phyloP scores from a whole-genome alignment of 1,140 invertebrate genomes.

The Physella acuta region DNA sequence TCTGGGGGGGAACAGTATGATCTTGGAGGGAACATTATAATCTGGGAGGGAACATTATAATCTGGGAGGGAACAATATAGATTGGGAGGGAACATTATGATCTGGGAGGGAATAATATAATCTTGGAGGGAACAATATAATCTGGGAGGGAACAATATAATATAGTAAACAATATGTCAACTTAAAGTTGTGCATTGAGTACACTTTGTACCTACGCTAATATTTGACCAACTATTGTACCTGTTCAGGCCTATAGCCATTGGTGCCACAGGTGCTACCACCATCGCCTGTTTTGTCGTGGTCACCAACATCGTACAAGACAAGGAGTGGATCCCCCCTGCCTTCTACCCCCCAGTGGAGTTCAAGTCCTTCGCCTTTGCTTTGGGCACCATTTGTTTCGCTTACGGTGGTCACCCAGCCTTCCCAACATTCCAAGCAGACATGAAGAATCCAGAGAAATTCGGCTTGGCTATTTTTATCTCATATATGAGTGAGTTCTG shows the following conservation, averaged over 20 bases:
- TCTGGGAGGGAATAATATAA: no score
- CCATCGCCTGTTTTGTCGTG: constrained; percentile 47
- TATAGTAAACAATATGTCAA: not conserved
- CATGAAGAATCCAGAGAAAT: constrained; percentile 59
- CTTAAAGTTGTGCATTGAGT: no score
- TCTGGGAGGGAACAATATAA: no score
- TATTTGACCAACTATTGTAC: not conserved
- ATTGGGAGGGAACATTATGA: no score
- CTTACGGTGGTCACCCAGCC: constrained; percentile 59
- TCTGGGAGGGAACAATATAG: no score
- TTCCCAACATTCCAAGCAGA: constrained; percentile 63
- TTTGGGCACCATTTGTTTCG: constrained; percentile 61
- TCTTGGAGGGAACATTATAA: no score
- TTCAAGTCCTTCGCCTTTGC: constrained; percentile 52
- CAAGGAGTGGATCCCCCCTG: constrained; percentile 13
- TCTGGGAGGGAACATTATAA: no score
- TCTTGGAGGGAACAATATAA: no score
- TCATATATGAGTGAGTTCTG: constrained; percentile 58
- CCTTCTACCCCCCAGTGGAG: not conserved
- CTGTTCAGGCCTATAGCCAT: constrained; percentile 49
- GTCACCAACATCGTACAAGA: constrained; percentile 34
- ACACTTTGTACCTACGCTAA: no score
- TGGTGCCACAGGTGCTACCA: constrained; percentile 48
- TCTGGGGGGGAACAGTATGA: no score
- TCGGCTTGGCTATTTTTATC: constrained; percentile 55